Evolutionary conservation across 2,113 vertebrate genomes (phyloP), one percentile per base, ranked within the genome.

Genomic region (Sminthopsis crassicaudata): DNA sequence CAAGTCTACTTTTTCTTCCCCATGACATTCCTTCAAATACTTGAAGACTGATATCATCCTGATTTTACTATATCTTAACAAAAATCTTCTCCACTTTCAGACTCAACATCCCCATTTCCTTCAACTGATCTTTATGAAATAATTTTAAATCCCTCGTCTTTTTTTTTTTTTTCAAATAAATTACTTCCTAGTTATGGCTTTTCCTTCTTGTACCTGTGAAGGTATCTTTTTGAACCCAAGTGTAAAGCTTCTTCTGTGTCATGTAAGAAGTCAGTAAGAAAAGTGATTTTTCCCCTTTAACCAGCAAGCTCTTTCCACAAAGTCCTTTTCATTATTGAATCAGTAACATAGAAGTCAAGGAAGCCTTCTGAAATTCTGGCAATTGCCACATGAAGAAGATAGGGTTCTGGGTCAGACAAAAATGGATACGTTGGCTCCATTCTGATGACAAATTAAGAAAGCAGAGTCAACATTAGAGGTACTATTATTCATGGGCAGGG

Each of bases 361-460:
- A 84, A 84, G 36, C 36, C 19, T 42, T 84, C 23, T n/a, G 67
- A 84, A 84, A 84, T 7, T 19, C 36, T 42, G 19, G 67, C 67
- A 42, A 23, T 67, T 84, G 53, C 9, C 46, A 84, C 91, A 60
- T 90, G 67, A 90, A 55, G 57, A 93, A 93, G 91, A 90, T 55
- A 51, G 26, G 52, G 46, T 6, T 93, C 48, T 95, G 50, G n/a
- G 8, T 91, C 27, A 25, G 92, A 93, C 76, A 92, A 96, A 25
- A 42, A 23, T 84, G n/a, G n/a, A 84, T 84, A n/a, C 19, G 1
- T 42, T 7, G 19, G 19, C 19, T 42, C 19, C 16, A 42, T 42
- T n/a, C 19, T 42, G 6, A 76, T 76, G 67, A 76, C 22, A 76
- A 76, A 76, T 42, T 76, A 76, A 76, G 67, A 76, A 76, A 76